phyloP scores from a whole-genome alignment of 2,113 vertebrate species.

The Pseudorectes ferrugineus region DNA sequence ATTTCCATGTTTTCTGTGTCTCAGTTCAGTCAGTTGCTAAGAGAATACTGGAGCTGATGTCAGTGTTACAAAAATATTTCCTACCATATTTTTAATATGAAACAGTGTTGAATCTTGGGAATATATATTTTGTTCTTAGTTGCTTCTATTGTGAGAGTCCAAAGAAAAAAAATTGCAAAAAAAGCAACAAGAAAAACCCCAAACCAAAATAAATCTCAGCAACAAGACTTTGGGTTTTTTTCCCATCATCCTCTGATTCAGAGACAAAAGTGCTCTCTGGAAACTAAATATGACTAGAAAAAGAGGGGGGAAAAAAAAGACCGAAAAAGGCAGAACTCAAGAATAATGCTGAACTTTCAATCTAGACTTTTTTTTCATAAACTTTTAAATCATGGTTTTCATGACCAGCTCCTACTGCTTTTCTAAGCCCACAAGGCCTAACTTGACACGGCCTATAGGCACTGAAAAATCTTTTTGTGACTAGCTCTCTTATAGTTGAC shows the following conservation, averaged over 20 bases:
- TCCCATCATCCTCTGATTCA: not conserved
- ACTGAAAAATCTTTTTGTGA: not conserved
- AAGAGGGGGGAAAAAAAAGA: fast-evolving
- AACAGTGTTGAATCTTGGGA: not conserved
- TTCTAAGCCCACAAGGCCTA: not conserved
- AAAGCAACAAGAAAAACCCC: fast-evolving
- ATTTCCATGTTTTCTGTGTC: not conserved
- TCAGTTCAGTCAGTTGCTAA: not conserved
- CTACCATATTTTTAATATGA: not conserved
- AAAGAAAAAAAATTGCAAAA: not conserved
- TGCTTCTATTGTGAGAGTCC: not conserved
- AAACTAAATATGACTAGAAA: not conserved
- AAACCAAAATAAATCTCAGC: not conserved
- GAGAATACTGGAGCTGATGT: not conserved
- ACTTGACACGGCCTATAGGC: not conserved
- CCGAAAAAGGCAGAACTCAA: not conserved
- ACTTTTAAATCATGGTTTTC: not conserved
- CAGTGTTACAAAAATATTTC: not conserved
- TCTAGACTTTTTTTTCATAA: not conserved
- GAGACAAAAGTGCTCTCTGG: not conserved
- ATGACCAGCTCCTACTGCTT: not conserved
- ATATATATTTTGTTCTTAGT: not conserved
- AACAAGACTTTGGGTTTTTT: fast-evolving
- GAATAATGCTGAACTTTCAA: not conserved
- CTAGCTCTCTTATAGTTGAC: not conserved